Evolutionary conservation across 2,113 vertebrate genomes (phyloP).

Genomic region (Atherinomorus stipes): DNA sequence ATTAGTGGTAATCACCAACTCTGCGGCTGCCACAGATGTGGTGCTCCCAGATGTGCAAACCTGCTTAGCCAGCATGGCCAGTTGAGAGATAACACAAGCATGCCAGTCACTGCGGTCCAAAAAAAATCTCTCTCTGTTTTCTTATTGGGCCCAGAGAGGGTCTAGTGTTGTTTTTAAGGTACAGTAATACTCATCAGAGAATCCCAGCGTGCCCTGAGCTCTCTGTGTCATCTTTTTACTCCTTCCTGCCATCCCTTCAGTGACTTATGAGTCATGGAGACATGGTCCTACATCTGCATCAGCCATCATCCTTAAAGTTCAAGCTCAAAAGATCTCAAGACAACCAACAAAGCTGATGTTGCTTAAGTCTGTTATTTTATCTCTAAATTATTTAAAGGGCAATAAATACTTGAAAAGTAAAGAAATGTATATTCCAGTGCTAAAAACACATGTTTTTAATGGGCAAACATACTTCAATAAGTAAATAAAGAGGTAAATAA

Average conservation of each 20-base stretch:
- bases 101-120: conserved; percentile 26
- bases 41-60: conserved; percentile 55
- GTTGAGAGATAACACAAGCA: conserved; percentile 11
- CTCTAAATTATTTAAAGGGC: no score
- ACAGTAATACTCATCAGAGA: conserved; percentile 31
- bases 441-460: no score
- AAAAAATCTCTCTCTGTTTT: conserved; percentile 10
- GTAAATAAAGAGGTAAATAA: no score
- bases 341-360: no score
- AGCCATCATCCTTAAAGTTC: conserved; percentile 45
- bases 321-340: conserved; percentile 38
- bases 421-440: no score
- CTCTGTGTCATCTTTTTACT: conserved; percentile 19
- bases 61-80: conserved; percentile 27
- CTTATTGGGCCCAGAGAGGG: conserved; percentile 31
- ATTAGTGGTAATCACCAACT: conserved; percentile 45
- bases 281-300: conserved; percentile 54
- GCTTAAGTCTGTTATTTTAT: no score
- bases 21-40: conserved; percentile 32
- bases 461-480: no score
- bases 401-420: no score
- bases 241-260: conserved; percentile 28
- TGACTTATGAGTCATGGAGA: conserved; percentile 54
- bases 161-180: conserved; percentile 39
- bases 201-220: conserved; percentile 16